Evolutionary conservation across 2,888 invertebrate genomes (phyloP).

Genomic region (Rhagium mordax): DNA sequence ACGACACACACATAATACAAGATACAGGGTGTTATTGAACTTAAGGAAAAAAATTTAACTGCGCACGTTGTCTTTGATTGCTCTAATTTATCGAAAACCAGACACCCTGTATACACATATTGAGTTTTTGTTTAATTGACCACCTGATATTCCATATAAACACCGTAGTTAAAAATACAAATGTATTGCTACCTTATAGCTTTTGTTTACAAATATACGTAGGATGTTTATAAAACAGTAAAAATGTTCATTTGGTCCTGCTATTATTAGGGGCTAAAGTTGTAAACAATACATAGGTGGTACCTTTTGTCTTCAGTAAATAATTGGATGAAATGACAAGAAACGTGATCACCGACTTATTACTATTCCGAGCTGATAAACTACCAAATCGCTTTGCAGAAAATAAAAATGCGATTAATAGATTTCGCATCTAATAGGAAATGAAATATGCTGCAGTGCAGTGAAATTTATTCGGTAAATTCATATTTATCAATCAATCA

Average conservation of each 20-base stretch:
- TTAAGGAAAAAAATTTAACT: too few species aligned
- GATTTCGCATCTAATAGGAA: slow-evolving; percentile 3
- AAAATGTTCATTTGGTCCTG: neutral
- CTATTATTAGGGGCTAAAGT: neutral
- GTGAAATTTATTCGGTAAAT: slow-evolving; percentile 15
- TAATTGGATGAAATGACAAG: too few species aligned
- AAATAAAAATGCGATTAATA: too few species aligned
- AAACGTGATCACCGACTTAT: too few species aligned
- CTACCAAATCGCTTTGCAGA: too few species aligned
- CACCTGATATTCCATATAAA: too few species aligned
- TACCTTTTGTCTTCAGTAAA: neutral
- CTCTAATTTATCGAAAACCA: too few species aligned
- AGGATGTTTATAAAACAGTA: slow-evolving; percentile 13
- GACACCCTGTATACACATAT: too few species aligned
- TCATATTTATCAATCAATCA: slow-evolving; percentile 26
- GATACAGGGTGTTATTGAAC: too few species aligned
- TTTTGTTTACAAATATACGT: neutral
- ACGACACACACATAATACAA: neutral
- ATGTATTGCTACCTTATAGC: neutral
- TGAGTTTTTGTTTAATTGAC: too few species aligned
- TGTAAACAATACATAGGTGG: slow-evolving; percentile 16
- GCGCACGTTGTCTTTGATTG: too few species aligned
- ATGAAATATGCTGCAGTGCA: slow-evolving; percentile 10
- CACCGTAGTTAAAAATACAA: neutral
- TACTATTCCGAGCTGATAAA: too few species aligned